Evolutionary conservation across 2,797 vertebrate genomes (phyloP), one percentile per base, ranked within the genome.

Genomic region (Furcifer pardalis): DNA sequence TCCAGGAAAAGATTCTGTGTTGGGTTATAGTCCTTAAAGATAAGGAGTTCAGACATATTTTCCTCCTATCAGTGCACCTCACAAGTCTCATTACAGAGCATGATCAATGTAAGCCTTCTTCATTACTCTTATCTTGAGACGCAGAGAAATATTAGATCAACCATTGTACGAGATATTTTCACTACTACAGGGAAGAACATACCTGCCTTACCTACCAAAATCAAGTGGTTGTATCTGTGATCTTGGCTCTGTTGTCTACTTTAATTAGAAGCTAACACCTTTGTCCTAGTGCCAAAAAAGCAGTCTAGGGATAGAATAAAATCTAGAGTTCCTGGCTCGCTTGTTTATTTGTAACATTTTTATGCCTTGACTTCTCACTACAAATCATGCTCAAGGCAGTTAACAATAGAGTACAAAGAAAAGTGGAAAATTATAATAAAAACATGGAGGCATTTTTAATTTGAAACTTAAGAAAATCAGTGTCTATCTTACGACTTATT

Each of bases 261-360:
- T 13, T 85, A 80, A 80, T 80, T 74, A 79, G 44, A 74, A 80
- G 74, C 63, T 74, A 85, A 56, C 83, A 84, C 83, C 74, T 85
- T 35, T 12, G 74, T 56, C 44, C 71, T n/a, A 42, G 56, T 65
- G 65, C 77, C 69, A 85, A 32, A 59, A 80, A 82, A 66, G 60
- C 30, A 66, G 23, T 66, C 77, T 74, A 74, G 60, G 30, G 12
- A 85, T 66, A 15, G 5, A 56, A 56, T 56, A 21, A 17, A 56
- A 21, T 56, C 17, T 56, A 56, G 52, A 15, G 32, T 73, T 79
- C 32, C 30, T 71, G 69, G 52, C 62, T 42, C 27, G 49, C 8
- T 72, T 81, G 40, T 81, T 71, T 81, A 59, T 72, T 35, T 69
- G 40, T 42, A 71, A 40, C 9, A 23, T 72, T 19, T 60, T 19